Evolutionary conservation across 2,113 vertebrate species (phyloP), one percentile per base, ranked within the genome.

Genomic region (Sphaerodactylus townsendi): DNA sequence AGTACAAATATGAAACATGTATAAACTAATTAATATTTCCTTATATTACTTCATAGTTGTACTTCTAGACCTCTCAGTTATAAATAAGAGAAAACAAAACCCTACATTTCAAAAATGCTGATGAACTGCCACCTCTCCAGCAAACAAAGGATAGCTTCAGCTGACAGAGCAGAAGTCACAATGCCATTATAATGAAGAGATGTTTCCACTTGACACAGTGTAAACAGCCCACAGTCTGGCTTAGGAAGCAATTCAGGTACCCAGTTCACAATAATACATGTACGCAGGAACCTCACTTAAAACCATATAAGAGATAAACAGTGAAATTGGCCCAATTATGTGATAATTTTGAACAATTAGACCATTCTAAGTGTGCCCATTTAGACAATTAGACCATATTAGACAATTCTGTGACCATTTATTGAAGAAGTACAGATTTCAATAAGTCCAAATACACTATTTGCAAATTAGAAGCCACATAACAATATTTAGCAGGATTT

Each of bases 1-100:
- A 59, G 33, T 64, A 82, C 41, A 78, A 3, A 66, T 77, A 80
- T 66, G 74, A 15, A 89, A 84, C 30, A 70, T 50, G 69, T 10
- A 46, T 25, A 81, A 0, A 1, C 0, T 7, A 85, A 88, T 64
- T 70, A 85, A 83, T 17, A 64, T 50, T 82, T 77, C 91, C 77
- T 69, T 25, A 90, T 90, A 56, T 78, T 68, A 89, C 76, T 81
- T 79, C 44, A 86, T 41, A 70, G 89, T 39, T 62, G 83, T 19
- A 88, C 53, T 59, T 90, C 66, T 68, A 21, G 75, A 90, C 53
- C 48, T 88, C 33, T 83, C 59, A 80, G 82, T 81, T 25, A 81
- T 74, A 82, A 53, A 86, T 75, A 79, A 85, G 69, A 74, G 80
- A 90, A 83, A 88, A 93, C 88, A 93, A 93, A 93, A 92, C 89